These are phyloP conservation scores for Myripristis murdjan DNA, from an alignment of 2,797 vertebrate genomes.

Conservation along the genomic window DNA sequence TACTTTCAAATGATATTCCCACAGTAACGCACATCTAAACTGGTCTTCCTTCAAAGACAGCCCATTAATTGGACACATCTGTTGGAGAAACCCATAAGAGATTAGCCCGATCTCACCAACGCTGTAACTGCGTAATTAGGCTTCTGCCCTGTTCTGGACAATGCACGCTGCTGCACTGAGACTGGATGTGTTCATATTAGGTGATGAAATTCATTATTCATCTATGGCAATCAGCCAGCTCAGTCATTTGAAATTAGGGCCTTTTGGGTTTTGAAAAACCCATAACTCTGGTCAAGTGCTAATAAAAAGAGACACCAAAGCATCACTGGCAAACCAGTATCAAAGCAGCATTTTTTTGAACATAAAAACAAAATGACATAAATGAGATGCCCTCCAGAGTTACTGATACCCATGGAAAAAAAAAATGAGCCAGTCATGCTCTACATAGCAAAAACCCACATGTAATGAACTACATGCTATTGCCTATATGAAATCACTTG, in stretches of 20 bases:
- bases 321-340: slow-evolving; percentile 4
- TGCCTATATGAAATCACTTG: background rate
- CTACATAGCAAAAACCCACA: background rate
- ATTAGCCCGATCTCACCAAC: slow-evolving; percentile 64
- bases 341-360: background rate
- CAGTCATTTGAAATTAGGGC: slow-evolving; percentile 56
- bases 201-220: slow-evolving; percentile 81
- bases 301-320: slow-evolving; percentile 21
- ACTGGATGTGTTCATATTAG: slow-evolving; percentile 62
- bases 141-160: slow-evolving; percentile 66
- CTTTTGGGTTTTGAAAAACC: slow-evolving; percentile 23
- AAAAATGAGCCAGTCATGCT: slow-evolving; percentile 7
- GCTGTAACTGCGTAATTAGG: slow-evolving; percentile 68
- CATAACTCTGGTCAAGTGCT: slow-evolving; percentile 27
- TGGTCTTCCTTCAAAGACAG: slow-evolving; percentile 73
- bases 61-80: slow-evolving; percentile 83
- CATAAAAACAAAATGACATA: background rate
- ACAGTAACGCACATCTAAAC: slow-evolving; percentile 63
- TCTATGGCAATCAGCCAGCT: slow-evolving; percentile 65
- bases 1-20: slow-evolving; percentile 79
- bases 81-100: slow-evolving; percentile 72
- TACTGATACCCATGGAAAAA: background rate
- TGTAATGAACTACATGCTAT: background rate
- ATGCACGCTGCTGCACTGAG: slow-evolving; percentile 37
- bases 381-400: background rate